A percentile compares a stretch with the other conserved stretches of the same genome.
Conservation (phyloP, 2,113 vertebrate species). For the Uria aalge region DNA sequence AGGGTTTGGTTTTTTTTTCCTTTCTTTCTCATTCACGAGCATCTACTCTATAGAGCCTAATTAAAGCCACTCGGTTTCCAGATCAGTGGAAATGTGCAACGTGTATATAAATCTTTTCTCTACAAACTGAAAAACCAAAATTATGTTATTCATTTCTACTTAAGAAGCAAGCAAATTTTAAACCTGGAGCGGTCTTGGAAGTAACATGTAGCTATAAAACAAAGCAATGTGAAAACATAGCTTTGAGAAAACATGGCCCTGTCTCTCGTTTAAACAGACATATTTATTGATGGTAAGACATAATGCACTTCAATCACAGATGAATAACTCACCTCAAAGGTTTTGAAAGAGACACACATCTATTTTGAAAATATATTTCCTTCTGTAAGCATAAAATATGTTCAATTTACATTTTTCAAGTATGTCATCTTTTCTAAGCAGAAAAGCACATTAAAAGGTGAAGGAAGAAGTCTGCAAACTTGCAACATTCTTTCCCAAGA, state of each 20-base stretch:
- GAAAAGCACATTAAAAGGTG: neutral
- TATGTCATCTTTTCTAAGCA: neutral
- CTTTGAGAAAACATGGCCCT: neutral
- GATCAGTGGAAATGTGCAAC: neutral
- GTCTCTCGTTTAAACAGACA: neutral
- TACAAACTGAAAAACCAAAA: neutral
- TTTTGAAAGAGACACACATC: neutral
- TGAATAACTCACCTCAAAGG: neutral
- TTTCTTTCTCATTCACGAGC: neutral
- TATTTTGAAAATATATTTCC: slow-evolving; percentile 25
- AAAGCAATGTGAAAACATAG: neutral
- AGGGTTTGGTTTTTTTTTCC: neutral
- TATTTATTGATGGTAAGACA: slow-evolving; percentile 8
- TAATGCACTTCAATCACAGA: neutral
- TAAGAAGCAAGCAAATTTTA: neutral
- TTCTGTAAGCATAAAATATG: neutral
- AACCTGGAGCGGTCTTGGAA: neutral
- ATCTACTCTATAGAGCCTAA: neutral
- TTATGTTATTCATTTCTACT: neutral
- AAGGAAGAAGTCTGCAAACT: neutral
- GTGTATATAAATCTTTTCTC: neutral
- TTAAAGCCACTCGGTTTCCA: neutral
- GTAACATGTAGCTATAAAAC: neutral
- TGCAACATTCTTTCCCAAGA: neutral
- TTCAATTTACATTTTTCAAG: neutral